Evolutionary conservation across 2,888 invertebrate species (phyloP), one percentile per base, ranked within the genome.

Genomic region (Priocnemis perturbator): DNA sequence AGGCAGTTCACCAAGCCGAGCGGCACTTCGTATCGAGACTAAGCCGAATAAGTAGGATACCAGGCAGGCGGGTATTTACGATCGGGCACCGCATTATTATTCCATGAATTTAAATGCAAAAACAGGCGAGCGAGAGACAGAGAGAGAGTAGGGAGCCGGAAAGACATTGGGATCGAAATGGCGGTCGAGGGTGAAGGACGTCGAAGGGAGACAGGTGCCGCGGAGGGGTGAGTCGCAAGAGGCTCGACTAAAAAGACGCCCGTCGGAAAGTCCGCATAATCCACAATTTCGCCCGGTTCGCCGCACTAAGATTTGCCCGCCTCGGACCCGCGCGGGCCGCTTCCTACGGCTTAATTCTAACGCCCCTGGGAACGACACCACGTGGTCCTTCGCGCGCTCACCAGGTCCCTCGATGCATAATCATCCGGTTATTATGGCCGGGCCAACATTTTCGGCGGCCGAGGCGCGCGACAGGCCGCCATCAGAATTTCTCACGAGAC

Each of bases 61-160:
- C 69, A 4, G 52, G 72, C 56, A 73, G 30, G 15, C 59, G 70
- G 71, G 78, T 81, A 84, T 81, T 82, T 81, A 77, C 81, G 83
- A 84, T 82, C 80, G 82, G 82, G 75, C 77, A 74, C 56, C 64
- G 73, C 78, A 82, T 82, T 82, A 86, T 87, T 88, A 87, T 87
- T 88, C 86, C 87, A 87, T 88, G 87, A 87, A 87, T 88, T 88
- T 87, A 83, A 88, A 86, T 85, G 83, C 73, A 82, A 79, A 79
- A 86, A 76, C 72, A 74, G 23, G 11, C 11, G 26, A 23, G 55
- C 55, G n/a, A 3, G 21, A 21, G 17, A 55, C 3, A 0, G 55
- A 15, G 26, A 55, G 47, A 19, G 26, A 60, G 15, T 21, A 48
- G 1, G 21, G 2, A 15, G 57, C n/a, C 50, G 60, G 55, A 30